Evolutionary conservation across 2,113 vertebrate species (phyloP).

Genomic region (Pardalotus punctatus): DNA sequence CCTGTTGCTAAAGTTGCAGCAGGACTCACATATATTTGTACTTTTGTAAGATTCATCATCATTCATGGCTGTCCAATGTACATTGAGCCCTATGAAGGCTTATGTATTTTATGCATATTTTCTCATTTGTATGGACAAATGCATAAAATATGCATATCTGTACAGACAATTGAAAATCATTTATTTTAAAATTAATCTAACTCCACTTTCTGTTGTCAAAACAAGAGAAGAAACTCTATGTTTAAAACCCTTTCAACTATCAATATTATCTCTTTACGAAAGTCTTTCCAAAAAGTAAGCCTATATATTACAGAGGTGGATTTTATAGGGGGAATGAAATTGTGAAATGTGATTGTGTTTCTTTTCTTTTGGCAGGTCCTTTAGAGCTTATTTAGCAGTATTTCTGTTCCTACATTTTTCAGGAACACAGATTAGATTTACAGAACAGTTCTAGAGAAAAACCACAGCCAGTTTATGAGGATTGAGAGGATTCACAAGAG

Average conservation of each 20-base stretch:
- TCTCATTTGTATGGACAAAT: background rate
- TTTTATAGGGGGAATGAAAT: background rate
- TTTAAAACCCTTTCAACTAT: background rate
- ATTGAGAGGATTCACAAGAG: background rate
- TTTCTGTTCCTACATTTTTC: background rate
- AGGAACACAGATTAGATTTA: background rate
- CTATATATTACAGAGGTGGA: background rate
- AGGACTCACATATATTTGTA: background rate
- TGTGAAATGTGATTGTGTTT: background rate
- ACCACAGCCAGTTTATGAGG: background rate
- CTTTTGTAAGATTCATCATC: background rate
- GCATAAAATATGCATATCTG: background rate
- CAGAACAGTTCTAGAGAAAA: background rate
- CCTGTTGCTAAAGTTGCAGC: background rate
- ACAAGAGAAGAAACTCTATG: background rate
- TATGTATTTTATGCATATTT: background rate
- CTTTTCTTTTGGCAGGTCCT: background rate
- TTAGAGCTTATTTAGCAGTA: background rate
- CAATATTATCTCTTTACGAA: background rate
- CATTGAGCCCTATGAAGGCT: background rate
- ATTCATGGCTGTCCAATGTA: background rate
- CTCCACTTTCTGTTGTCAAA: background rate
- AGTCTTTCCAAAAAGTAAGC: background rate
- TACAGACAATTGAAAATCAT: background rate
- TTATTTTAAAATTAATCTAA: background rate